Conservation (phyloP, 2,113 vertebrate species). For the Pipa parva region DNA sequence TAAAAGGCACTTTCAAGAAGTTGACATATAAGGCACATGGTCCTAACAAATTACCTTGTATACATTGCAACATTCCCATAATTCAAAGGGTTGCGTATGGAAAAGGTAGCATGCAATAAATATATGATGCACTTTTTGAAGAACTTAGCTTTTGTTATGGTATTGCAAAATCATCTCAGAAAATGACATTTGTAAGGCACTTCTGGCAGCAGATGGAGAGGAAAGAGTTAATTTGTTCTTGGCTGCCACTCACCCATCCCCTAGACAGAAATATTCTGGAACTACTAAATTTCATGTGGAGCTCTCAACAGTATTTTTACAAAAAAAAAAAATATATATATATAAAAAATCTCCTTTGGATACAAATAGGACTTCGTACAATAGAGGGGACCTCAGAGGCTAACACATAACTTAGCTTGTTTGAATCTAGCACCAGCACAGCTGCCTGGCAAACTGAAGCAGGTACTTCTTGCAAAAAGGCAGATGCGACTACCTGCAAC, state of each 20-base stretch:
- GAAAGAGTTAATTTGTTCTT: background rate
- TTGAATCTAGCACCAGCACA: conserved; percentile 33
- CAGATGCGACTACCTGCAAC: background rate
- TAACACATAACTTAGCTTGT: background rate
- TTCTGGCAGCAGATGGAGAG: background rate
- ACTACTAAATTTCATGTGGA: background rate
- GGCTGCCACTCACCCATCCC: background rate
- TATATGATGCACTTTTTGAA: background rate
- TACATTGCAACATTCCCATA: background rate
- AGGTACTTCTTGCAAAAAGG: background rate
- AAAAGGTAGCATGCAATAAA: background rate
- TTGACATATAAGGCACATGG: background rate
- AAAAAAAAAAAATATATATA: background rate
- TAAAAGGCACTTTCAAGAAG: conserved; percentile 4
- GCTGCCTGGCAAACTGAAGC: conserved; percentile 47
- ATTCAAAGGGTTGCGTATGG: no score
- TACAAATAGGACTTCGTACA: background rate
- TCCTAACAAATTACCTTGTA: background rate
- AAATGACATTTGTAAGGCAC: background rate
- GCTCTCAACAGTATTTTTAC: background rate
- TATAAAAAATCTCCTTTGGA: background rate
- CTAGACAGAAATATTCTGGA: background rate
- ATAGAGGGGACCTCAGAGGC: background rate
- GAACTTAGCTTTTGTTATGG: no score
- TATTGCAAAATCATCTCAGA: background rate